phyloP scores from a whole-genome alignment of 2,113 vertebrate genomes.

The Paracanthobrama guichenoti region DNA sequence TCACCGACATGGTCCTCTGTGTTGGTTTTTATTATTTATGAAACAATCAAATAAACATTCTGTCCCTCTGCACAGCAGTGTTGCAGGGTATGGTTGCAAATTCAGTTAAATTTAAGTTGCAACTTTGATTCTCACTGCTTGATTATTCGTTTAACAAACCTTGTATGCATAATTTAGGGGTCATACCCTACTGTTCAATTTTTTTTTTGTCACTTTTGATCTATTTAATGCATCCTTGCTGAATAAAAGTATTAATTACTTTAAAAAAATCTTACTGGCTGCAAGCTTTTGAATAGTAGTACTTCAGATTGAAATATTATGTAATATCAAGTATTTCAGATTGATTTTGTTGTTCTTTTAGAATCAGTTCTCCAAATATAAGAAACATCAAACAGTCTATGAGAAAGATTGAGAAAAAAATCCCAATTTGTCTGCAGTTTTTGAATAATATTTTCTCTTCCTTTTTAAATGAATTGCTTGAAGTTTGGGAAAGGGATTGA shows the following conservation, averaged over 20 bases:
- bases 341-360: constrained; percentile 7
- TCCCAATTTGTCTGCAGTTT: neutral
- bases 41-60: constrained; percentile 55
- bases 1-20: neutral
- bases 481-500: neutral
- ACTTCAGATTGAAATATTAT: too few species aligned
- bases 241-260: neutral
- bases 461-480: neutral
- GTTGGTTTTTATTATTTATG: constrained; percentile 54
- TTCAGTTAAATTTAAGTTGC: neutral
- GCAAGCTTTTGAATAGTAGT: neutral
- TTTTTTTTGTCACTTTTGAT: neutral
- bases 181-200: neutral
- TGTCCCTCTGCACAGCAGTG: constrained; percentile 44
- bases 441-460: neutral
- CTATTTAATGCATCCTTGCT: neutral
- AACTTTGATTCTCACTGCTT: neutral
- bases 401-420: too few species aligned
- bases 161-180: neutral
- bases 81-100: neutral
- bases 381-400: too few species aligned
- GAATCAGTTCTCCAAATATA: neutral
- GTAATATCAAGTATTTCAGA: too few species aligned
- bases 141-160: neutral
- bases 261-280: neutral